Evolutionary conservation across 2,888 invertebrate species (phyloP).

Genomic region (Ryuthela nishihirai): DNA sequence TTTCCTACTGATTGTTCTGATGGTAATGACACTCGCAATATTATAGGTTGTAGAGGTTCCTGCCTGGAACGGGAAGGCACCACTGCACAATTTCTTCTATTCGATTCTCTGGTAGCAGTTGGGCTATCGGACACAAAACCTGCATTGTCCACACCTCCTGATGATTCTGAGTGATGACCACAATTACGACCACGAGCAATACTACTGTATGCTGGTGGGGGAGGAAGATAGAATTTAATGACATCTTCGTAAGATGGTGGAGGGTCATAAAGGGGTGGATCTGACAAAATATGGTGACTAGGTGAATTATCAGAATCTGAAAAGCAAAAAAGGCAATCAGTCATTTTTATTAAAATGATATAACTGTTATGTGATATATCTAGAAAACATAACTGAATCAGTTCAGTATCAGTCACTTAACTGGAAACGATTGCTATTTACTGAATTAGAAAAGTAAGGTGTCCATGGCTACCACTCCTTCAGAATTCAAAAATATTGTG

Average conservation of each 20-base stretch:
- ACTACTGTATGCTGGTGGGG: constrained; percentile 37
- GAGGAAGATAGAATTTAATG: constrained; percentile 47
- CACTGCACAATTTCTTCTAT: constrained; percentile 6
- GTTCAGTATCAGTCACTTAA: too few species aligned
- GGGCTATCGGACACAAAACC: constrained; percentile 25
- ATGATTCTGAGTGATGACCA: constrained; percentile 5
- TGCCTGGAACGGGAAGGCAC: constrained; percentile 3
- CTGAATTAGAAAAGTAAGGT: too few species aligned
- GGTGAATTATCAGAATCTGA: constrained; percentile 30
- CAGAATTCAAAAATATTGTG: too few species aligned
- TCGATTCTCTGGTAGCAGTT: constrained; percentile 1
- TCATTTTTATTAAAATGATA: too few species aligned
- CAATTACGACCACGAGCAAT: constrained; percentile 10
- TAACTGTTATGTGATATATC: too few species aligned
- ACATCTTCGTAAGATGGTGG: constrained; percentile 69
- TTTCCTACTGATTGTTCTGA: neutral
- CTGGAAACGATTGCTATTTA: too few species aligned
- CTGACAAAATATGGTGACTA: constrained; percentile 58
- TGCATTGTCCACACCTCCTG: constrained; percentile 20
- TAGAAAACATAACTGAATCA: too few species aligned
- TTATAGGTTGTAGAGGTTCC: constrained; percentile 8
- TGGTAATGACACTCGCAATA: constrained; percentile 18
- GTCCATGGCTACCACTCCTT: too few species aligned
- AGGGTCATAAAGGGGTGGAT: constrained; percentile 66
- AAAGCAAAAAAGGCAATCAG: constrained; percentile 7